Conservation (phyloP, 2,797 vertebrate species). For the Erethizon dorsatum region DNA sequence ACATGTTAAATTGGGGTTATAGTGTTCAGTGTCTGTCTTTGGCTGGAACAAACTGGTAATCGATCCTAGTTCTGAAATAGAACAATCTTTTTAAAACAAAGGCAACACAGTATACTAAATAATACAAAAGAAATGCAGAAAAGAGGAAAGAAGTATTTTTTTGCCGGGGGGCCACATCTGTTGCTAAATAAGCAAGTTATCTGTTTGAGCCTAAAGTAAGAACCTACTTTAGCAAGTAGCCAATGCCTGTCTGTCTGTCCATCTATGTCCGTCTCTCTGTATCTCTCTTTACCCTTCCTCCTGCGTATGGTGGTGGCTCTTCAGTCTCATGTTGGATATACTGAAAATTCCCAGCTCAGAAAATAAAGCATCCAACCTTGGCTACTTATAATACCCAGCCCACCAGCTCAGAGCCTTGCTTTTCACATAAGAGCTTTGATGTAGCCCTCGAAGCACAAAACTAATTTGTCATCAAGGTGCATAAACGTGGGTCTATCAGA, state of each 20-base stretch:
- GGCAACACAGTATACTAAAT: not conserved
- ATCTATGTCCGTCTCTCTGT: not conserved
- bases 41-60: not conserved
- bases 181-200: slow-evolving; percentile 46
- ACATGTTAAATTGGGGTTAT: slow-evolving; percentile 48
- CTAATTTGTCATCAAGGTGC: not conserved
- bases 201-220: not conserved
- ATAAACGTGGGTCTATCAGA: too few species aligned
- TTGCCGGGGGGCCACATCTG: not conserved
- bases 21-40: not conserved
- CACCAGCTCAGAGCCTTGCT: not conserved
- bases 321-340: not conserved
- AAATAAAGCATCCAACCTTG: not conserved
- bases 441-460: too few species aligned
- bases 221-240: not conserved
- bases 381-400: not conserved
- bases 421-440: not conserved
- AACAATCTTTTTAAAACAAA: slow-evolving; percentile 56
- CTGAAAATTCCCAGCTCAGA: not conserved
- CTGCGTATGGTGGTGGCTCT: not conserved
- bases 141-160: not conserved
- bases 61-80: slow-evolving; percentile 41
- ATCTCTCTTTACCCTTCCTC: not conserved
- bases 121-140: not conserved
- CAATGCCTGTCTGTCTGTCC: not conserved